Evolutionary conservation across 2,113 vertebrate genomes (phyloP).

Genomic region (Lathamus discolor): DNA sequence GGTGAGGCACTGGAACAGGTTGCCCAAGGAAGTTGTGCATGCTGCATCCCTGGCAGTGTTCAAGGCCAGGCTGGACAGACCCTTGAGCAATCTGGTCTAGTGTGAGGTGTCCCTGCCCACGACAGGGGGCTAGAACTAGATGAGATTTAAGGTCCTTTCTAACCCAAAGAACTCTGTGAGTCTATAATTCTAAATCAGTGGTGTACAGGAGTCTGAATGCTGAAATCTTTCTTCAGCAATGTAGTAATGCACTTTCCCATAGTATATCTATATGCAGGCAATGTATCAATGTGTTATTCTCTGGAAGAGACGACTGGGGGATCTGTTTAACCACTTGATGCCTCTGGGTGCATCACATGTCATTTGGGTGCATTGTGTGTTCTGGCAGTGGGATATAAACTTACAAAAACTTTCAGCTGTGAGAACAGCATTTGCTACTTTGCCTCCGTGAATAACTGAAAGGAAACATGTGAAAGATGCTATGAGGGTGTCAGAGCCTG

Average conservation of each 20-base stretch:
- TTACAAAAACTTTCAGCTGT: neutral
- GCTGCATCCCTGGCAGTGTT: neutral
- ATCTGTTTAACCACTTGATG: neutral
- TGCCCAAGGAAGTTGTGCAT: neutral
- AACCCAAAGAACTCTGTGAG: neutral
- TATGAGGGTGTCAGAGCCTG: neutral
- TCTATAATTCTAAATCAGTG: neutral
- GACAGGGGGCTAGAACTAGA: neutral
- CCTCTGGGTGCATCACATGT: neutral
- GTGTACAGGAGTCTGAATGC: neutral
- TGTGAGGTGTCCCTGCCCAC: neutral
- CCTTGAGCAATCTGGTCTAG: neutral
- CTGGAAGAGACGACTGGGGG: neutral
- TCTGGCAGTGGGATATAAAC: slow-evolving; percentile 1
- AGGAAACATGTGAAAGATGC: neutral
- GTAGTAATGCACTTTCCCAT: neutral
- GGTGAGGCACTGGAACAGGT: neutral
- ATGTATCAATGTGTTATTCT: neutral
- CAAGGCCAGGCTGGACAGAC: neutral
- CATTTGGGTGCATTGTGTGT: neutral
- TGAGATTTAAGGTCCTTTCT: neutral
- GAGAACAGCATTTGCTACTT: neutral
- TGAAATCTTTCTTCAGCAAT: neutral
- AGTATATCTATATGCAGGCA: neutral
- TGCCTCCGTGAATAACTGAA: neutral